Conservation (phyloP, 2,797 vertebrate species). For the Periparus ater region DNA sequence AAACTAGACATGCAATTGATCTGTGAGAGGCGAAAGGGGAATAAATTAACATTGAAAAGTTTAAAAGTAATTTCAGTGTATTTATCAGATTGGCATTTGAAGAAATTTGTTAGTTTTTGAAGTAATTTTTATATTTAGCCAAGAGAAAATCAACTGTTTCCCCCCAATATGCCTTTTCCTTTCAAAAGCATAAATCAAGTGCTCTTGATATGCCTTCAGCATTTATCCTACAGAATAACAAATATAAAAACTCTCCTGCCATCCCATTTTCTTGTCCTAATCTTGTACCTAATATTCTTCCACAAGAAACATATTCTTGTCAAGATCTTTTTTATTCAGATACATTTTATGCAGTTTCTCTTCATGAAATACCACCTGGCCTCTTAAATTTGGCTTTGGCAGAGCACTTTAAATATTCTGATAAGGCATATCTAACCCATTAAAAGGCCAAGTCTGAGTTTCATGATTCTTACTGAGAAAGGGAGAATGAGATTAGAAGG, state of each 20-base stretch:
- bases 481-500: not conserved
- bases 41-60: constrained; percentile 22
- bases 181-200: not conserved
- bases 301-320: not conserved
- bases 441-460: constrained; percentile 4
- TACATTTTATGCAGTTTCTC: not conserved
- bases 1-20: not conserved
- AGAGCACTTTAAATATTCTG: constrained; percentile 39
- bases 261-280: not conserved
- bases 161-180: not conserved
- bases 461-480: constrained; percentile 14
- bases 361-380: not conserved
- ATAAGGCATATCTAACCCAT: not conserved
- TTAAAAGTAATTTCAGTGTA: constrained; percentile 21
- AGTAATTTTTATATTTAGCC: not conserved
- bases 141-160: not conserved
- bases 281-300: not conserved
- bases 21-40: not conserved
- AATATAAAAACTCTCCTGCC: not conserved
- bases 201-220: not conserved
- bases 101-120: not conserved
- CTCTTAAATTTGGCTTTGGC: constrained; percentile 24
- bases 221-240: not conserved
- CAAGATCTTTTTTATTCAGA: constrained; percentile 8
- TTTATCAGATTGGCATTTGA: constrained; percentile 25